Conservation (phyloP, 2,797 vertebrate genomes). For the Gambelia wislizenii region DNA sequence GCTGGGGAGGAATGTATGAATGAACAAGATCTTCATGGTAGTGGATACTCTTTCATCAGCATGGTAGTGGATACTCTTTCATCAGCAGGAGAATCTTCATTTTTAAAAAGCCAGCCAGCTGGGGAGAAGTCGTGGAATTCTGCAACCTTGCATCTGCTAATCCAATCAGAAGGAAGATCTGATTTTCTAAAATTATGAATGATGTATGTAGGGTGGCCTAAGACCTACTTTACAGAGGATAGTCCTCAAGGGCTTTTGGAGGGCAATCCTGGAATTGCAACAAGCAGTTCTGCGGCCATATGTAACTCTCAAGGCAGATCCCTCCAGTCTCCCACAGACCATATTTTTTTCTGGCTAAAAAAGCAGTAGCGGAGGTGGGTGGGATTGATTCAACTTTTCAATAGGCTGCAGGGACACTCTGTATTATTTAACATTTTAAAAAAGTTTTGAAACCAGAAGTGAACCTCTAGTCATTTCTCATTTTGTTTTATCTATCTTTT, state of each 20-base stretch:
- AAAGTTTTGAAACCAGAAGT: too few relatives aligned
- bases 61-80: conserved; percentile 50
- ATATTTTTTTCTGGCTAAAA: too few relatives aligned
- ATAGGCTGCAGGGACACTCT: too few relatives aligned
- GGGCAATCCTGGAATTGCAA: too few relatives aligned
- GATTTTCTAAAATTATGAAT: background rate
- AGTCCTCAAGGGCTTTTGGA: background rate
- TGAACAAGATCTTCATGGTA: conserved; percentile 56
- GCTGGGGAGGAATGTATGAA: conserved; percentile 72
- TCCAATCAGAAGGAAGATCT: background rate
- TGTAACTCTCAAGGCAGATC: too few relatives aligned
- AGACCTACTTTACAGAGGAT: background rate
- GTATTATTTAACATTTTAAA: too few relatives aligned
- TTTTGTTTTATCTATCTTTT: too few relatives aligned
- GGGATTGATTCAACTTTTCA: too few relatives aligned
- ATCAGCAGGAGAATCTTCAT: conserved; percentile 15
- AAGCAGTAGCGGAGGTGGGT: too few relatives aligned
- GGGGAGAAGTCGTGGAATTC: background rate
- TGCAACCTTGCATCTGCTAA: background rate
- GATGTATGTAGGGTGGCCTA: background rate
- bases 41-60: conserved; percentile 52
- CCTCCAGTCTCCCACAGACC: too few relatives aligned
- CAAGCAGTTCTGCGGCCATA: too few relatives aligned
- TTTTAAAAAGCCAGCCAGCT: conserved; percentile 22
- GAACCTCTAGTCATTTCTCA: too few relatives aligned